A percentile compares a stretch with the other conserved stretches of the same genome.
phyloP scores from a whole-genome alignment of 2,888 invertebrate genomes.

The Andrena chrysosceles region DNA sequence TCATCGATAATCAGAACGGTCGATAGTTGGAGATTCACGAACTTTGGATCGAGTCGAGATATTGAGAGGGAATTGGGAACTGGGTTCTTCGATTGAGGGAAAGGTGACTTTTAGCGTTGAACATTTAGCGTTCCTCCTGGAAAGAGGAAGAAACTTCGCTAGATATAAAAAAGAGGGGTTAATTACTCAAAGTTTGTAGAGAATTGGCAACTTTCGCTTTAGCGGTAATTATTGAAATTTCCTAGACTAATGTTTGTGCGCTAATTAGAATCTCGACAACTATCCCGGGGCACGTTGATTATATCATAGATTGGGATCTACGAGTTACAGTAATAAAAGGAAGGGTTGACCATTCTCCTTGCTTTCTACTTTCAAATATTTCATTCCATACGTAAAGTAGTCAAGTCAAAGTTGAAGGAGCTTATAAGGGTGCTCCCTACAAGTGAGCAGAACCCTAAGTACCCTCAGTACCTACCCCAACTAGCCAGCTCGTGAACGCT shows the following conservation, averaged over 20 bases:
- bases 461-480: no score
- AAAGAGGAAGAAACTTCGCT: no score
- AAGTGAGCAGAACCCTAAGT: no score
- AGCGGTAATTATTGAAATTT: neutral
- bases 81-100: neutral
- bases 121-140: neutral
- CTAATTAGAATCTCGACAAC: neutral
- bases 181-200: no score
- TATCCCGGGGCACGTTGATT: neutral
- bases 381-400: neutral
- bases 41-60: no score
- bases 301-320: neutral
- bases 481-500: no score
- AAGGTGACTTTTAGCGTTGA: no score
- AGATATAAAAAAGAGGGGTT: no score
- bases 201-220: neutral
- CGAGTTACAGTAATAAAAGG: neutral
- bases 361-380: slow-evolving; percentile 4
- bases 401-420: no score
- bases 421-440: no score
- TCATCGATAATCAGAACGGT: slow-evolving; percentile 11
- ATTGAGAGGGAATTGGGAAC: neutral
- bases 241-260: neutral
- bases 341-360: neutral
- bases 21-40: neutral